phyloP scores from a whole-genome alignment of 1,140 invertebrate species.

The Stegodyphus dumicola region DNA sequence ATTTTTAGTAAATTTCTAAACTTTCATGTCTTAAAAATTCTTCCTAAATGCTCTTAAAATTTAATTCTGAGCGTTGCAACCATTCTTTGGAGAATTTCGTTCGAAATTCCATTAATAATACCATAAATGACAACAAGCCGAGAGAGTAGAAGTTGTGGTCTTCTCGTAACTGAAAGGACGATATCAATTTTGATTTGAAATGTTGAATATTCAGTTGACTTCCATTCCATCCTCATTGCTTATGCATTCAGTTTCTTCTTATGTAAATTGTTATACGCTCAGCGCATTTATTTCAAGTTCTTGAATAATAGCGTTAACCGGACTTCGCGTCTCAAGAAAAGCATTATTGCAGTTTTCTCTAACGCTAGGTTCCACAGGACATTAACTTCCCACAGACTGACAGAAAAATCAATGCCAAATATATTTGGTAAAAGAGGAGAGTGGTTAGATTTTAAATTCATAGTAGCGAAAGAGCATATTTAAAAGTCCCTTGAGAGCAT shows the following conservation, averaged over 20 bases:
- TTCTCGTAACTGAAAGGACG: too few relatives aligned
- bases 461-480: too few relatives aligned
- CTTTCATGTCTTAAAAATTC: too few relatives aligned
- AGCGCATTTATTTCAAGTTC: slow-evolving; percentile 36
- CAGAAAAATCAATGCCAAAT: slow-evolving; percentile 21
- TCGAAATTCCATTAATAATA: too few relatives aligned
- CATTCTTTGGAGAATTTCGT: too few relatives aligned
- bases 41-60: too few relatives aligned
- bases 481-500: too few relatives aligned
- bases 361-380: background rate
- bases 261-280: slow-evolving; percentile 54
- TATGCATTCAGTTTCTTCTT: slow-evolving; percentile 57
- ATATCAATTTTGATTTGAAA: background rate
- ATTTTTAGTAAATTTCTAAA: too few relatives aligned
- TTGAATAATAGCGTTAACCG: slow-evolving; percentile 14
- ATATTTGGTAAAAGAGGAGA: background rate
- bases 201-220: slow-evolving; percentile 52
- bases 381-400: slow-evolving; percentile 7
- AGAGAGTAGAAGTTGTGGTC: too few relatives aligned
- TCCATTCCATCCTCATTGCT: slow-evolving; percentile 48
- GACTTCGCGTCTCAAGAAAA: slow-evolving; percentile 11
- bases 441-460: too few relatives aligned
- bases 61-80: too few relatives aligned
- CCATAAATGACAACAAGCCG: too few relatives aligned
- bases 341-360: slow-evolving; percentile 31